phyloP scores from a whole-genome alignment of 2,797 vertebrate genomes.

The Pygocentrus nattereri region DNA sequence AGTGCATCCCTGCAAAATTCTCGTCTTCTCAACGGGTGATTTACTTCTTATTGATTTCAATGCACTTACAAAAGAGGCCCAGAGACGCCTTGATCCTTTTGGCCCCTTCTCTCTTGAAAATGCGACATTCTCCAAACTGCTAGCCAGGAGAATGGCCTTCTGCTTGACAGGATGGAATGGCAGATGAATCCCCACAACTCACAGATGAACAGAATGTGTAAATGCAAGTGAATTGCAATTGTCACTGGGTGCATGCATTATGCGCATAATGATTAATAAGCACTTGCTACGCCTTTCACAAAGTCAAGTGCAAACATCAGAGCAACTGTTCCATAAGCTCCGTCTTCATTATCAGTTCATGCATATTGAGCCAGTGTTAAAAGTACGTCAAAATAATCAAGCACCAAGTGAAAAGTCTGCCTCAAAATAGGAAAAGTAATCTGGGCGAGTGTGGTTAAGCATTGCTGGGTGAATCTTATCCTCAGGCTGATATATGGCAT shows the following conservation, averaged over 20 bases:
- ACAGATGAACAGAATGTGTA: background rate
- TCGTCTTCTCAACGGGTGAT: constrained; percentile 48
- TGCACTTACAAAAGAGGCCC: constrained; percentile 10
- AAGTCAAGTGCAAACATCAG: background rate
- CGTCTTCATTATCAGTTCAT: background rate
- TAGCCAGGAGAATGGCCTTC: background rate
- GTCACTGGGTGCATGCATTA: background rate
- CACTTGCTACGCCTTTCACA: background rate
- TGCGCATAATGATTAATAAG: background rate
- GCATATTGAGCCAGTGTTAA: constrained; percentile 1
- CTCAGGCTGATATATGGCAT: constrained; percentile 39
- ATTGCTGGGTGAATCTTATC: constrained; percentile 16
- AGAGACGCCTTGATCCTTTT: constrained; percentile 46
- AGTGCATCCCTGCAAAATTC: constrained; percentile 18
- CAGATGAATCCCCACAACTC: background rate
- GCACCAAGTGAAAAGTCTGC: background rate
- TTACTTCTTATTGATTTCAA: constrained; percentile 55
- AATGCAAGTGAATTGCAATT: background rate
- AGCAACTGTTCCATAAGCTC: background rate
- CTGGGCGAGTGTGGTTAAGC: background rate
- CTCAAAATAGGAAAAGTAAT: constrained; percentile 21
- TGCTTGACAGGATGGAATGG: background rate
- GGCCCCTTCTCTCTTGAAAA: background rate
- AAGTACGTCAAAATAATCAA: constrained; percentile 3
- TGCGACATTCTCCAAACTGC: constrained; percentile 1